Percentiles rank a stretch among this genome's conserved stretches.
Evolutionary conservation across 2,797 vertebrate species (phyloP).

Genomic region (Ctenochaetus hawaiiensis): DNA sequence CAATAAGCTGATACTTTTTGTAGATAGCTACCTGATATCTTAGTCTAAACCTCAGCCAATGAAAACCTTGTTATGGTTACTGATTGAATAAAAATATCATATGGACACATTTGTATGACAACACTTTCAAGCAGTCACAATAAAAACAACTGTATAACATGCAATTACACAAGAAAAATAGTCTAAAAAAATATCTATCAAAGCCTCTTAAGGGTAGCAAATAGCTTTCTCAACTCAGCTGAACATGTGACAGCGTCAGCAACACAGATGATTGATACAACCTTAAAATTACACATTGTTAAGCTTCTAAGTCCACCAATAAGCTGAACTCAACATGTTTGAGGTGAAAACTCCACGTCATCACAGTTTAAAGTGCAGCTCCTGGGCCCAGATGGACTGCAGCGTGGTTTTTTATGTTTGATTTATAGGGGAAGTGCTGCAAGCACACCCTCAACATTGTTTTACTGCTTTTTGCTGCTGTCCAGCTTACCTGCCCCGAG

Average conservation of each 20-base stretch:
- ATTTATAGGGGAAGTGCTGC: constrained; percentile 67
- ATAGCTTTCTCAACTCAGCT: background rate
- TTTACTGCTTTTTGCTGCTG: constrained; percentile 50
- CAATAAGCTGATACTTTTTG: no score
- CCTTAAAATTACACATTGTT: constrained; percentile 17
- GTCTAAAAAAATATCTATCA: no score
- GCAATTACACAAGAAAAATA: background rate
- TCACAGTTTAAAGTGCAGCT: constrained; percentile 62
- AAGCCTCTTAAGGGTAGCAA: background rate
- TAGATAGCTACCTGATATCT: background rate
- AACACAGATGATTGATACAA: background rate
- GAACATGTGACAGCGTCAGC: constrained; percentile 2
- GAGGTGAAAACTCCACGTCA: constrained; percentile 52
- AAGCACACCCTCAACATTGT: constrained; percentile 58
- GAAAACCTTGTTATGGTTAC: background rate
- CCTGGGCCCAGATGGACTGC: constrained; percentile 44
- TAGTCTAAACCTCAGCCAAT: background rate
- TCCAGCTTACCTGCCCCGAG: constrained; percentile 40
- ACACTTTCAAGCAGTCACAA: background rate
- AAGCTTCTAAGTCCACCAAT: constrained; percentile 47
- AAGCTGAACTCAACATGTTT: constrained; percentile 36
- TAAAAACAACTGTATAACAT: background rate
- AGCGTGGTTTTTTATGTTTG: constrained; percentile 60
- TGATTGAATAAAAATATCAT: background rate
- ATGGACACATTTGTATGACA: background rate